Percentiles rank a stretch among this genome's conserved stretches.
phyloP scores from a whole-genome alignment of 2,888 invertebrate species.

The Dryadula phaetusa region DNA sequence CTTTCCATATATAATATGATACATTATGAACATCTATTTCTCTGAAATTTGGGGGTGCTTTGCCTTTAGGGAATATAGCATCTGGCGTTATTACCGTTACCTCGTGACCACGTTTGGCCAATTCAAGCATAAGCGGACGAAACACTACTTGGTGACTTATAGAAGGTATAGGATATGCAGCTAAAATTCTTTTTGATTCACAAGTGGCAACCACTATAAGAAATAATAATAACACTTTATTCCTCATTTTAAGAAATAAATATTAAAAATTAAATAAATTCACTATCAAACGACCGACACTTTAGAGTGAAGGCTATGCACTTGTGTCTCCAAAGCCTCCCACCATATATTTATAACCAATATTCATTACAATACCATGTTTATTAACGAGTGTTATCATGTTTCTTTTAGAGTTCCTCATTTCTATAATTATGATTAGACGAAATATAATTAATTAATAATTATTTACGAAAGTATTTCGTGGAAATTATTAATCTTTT shows the following conservation, averaged over 20 bases:
- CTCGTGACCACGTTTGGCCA: slow-evolving; percentile 64
- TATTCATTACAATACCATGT: slow-evolving; percentile 4
- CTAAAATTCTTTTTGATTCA: slow-evolving; percentile 56
- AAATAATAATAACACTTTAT: slow-evolving; percentile 6
- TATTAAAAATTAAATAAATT: not conserved
- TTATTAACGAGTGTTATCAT: not conserved
- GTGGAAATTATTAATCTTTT: too few relatives aligned
- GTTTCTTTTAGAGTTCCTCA: slow-evolving; percentile 10
- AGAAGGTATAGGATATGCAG: slow-evolving; percentile 57
- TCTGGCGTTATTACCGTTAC: slow-evolving; percentile 62
- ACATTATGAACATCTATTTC: slow-evolving; percentile 60
- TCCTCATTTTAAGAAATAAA: not conserved
- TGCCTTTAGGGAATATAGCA: slow-evolving; percentile 56
- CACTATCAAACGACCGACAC: slow-evolving; percentile 9
- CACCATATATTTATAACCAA: not conserved
- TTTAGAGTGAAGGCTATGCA: not conserved
- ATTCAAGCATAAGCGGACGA: slow-evolving; percentile 58
- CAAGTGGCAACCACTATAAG: slow-evolving; percentile 2
- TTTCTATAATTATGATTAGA: not conserved
- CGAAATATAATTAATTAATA: not conserved
- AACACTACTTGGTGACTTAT: slow-evolving; percentile 59
- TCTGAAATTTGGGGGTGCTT: slow-evolving; percentile 54
- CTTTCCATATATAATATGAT: slow-evolving; percentile 7
- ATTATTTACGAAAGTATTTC: not conserved
- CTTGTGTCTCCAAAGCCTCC: not conserved